Evolutionary conservation across 1,140 invertebrate species (phyloP), one percentile per base, ranked within the genome.

Genomic region (Aphaenogaster ashmeadi): DNA sequence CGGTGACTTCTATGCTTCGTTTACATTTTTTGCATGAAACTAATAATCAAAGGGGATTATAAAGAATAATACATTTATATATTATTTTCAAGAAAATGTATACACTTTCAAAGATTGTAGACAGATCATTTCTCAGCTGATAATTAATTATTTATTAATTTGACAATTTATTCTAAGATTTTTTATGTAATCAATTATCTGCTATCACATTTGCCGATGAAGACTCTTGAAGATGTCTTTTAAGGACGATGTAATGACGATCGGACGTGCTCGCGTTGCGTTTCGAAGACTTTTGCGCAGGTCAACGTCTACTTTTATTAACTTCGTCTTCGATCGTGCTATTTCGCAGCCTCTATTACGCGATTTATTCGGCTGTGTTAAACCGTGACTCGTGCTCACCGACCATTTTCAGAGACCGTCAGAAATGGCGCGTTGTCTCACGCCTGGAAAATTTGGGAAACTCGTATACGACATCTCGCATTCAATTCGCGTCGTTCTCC

Each of bases 371-470:
- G 77, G 54, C 69, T 52, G 71, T 50, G 52, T 87, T 83, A 69
- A 78, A 78, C 2, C 21, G 33, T 36, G 74, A 71, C n/a, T 44
- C 36, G n/a, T 33, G 41, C 18, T 75, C 6, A 38, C 36, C 71
- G 44, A 47, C 9, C 47, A 9, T 38, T 66, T 47, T 88, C 52
- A 36, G 15, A 11, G 21, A n/a, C n/a, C 6, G 78, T 72, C 77
- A 54, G 62, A 60, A 77, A n/a, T 60, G 13, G 58, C 38, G 66
- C 47, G 58, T 74, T 67, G 88, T 78, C 78, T 58, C 6, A 2
- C 36, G 60, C 21, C 81, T 74, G 67, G 71, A 91, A 91, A 92
- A 75, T 60, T 89, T 64, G 71, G 56, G 15, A 62, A 56, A 84
- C 74, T 89, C 78, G 78, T 64, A 89, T 87, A 50, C 67, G 41